These are phyloP conservation scores for Rhinopithecus roxellana DNA, from an alignment of 2,113 vertebrate genomes.

Conservation along the genomic window DNA sequence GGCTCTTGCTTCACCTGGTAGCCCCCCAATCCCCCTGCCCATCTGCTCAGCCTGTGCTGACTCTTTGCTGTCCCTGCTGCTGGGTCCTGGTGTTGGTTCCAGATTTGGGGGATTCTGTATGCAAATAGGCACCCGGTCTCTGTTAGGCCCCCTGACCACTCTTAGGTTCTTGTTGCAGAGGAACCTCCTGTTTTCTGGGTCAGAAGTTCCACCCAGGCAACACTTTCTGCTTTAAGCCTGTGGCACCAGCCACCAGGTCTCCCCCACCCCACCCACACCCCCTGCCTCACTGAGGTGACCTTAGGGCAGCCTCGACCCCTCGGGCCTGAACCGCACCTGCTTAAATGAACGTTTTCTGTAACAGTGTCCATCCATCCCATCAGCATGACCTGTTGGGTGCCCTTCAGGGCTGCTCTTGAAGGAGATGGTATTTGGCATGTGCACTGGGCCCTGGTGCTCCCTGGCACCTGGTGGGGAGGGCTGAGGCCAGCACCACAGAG, in stretches of 20 bases:
- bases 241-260: neutral
- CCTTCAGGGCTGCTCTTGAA: neutral
- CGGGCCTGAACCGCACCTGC: neutral
- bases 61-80: neutral
- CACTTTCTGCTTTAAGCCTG: neutral
- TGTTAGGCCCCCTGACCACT: neutral
- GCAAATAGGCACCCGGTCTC: neutral
- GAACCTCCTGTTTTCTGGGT: neutral
- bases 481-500: neutral
- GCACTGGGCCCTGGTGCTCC: neutral
- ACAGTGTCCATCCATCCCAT: conserved; percentile 56
- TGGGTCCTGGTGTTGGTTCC: neutral
- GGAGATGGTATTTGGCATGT: neutral
- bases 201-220: neutral
- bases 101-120: neutral
- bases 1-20: neutral
- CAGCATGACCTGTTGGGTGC: conserved; percentile 19
- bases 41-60: neutral
- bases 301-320: neutral
- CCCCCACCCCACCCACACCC: neutral
- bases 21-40: neutral
- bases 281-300: neutral
- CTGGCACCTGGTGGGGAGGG: neutral
- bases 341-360: conserved; percentile 38
- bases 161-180: neutral